Evolutionary conservation across 2,888 invertebrate genomes (phyloP).

Genomic region (Branchipolynoe longqiensis): DNA sequence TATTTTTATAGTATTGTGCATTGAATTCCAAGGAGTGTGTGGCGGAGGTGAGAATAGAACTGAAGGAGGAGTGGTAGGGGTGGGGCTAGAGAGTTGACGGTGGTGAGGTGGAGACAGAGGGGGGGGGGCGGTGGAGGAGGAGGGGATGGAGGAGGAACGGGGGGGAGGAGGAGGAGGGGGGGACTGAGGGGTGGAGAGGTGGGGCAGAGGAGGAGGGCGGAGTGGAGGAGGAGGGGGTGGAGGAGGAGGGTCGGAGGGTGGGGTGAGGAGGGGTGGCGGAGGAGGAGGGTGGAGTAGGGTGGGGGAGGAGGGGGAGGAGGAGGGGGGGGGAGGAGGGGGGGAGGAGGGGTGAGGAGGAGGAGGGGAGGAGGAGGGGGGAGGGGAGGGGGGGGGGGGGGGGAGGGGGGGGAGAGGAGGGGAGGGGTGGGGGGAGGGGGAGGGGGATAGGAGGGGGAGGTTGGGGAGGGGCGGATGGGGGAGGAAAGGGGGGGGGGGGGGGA

Average conservation of each 20-base stretch:
- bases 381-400: no score
- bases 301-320: background rate
- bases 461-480: no score
- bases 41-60: background rate
- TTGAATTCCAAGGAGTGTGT: background rate
- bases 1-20: background rate
- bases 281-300: background rate
- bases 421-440: no score
- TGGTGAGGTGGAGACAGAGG: background rate
- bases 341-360: no score
- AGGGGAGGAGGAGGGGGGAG: no score
- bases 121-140: constrained; percentile 2
- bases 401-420: no score
- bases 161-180: background rate
- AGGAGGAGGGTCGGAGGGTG: background rate
- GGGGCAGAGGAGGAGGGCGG: background rate
- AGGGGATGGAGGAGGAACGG: background rate
- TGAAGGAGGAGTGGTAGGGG: background rate
- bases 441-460: no score
- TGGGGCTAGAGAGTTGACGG: background rate
- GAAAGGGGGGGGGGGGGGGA: background rate
- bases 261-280: background rate
- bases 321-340: background rate
- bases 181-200: background rate
- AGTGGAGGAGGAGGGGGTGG: background rate